These are phyloP conservation scores for Sphenopsis melanotis DNA, from an alignment of 2,797 vertebrate genomes.

Conservation along the genomic window DNA sequence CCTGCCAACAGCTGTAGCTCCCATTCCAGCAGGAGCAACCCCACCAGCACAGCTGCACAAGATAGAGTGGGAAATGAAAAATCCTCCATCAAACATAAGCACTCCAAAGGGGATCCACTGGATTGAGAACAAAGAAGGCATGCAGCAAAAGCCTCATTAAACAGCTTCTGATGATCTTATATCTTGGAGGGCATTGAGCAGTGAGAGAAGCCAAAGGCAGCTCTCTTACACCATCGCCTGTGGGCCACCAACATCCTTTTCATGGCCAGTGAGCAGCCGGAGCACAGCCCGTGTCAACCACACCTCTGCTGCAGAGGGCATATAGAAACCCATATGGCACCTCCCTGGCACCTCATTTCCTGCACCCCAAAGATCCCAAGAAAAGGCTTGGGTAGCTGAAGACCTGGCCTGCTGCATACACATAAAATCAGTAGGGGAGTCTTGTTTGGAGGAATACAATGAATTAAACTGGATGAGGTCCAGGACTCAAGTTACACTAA, in stretches of 20 bases:
- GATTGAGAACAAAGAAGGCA: neutral
- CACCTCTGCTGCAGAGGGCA: neutral
- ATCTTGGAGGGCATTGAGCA: neutral
- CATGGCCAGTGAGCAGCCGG: accelerated
- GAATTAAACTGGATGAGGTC: conserved; percentile 11
- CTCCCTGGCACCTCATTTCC: neutral
- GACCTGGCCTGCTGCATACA: neutral
- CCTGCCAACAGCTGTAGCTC: neutral
- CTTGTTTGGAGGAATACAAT: neutral
- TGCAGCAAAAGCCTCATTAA: neutral
- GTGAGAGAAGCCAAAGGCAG: neutral
- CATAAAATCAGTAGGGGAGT: neutral
- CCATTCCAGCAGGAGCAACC: neutral
- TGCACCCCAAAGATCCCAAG: neutral
- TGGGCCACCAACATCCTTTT: neutral
- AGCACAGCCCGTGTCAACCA: neutral
- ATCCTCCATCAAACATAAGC: neutral
- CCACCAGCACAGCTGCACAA: neutral
- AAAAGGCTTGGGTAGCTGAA: neutral
- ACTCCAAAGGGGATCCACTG: neutral
- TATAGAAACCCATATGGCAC: neutral
- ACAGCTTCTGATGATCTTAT: neutral
- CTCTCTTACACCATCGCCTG: neutral
- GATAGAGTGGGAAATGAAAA: neutral
- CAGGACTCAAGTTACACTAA: conserved; percentile 20